Conservation (phyloP, 2,797 vertebrate genomes). For the Furcifer pardalis region DNA sequence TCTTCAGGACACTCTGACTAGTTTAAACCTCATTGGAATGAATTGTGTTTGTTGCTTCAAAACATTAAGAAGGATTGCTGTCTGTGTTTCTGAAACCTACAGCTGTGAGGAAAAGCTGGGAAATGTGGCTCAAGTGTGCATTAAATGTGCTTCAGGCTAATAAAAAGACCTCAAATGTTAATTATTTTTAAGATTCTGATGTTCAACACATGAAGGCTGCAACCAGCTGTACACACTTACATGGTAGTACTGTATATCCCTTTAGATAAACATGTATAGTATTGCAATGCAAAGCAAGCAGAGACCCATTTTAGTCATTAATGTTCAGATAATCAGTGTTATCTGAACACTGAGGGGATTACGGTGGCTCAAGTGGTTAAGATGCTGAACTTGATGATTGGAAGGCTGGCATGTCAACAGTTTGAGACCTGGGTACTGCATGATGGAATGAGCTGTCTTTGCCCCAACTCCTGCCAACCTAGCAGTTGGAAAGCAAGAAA, state of each 20-base stretch:
- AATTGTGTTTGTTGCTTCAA: neutral
- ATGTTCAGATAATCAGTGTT: neutral
- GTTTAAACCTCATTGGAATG: neutral
- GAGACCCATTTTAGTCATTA: neutral
- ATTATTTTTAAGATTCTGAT: neutral
- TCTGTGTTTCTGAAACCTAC: conserved; percentile 3
- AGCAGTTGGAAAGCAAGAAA: too few relatives aligned
- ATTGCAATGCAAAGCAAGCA: neutral
- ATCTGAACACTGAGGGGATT: too few relatives aligned
- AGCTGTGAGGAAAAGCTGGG: conserved; percentile 6
- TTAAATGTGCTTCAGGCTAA: neutral
- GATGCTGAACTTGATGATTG: too few relatives aligned
- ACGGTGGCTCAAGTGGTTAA: too few relatives aligned
- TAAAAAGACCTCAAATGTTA: conserved; percentile 8
- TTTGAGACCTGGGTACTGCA: too few relatives aligned
- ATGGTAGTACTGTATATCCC: too few relatives aligned
- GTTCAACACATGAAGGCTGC: neutral
- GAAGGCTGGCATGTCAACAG: too few relatives aligned
- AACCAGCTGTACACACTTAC: too few relatives aligned
- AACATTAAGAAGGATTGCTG: conserved; percentile 8
- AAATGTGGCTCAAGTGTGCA: conserved; percentile 20
- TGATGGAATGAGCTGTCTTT: too few relatives aligned
- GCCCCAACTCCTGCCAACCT: too few relatives aligned
- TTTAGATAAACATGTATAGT: neutral
- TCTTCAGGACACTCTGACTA: neutral